Evolutionary conservation across 2,113 vertebrate genomes (phyloP), one percentile per base, ranked within the genome.

Genomic region (Amazona vittata): DNA sequence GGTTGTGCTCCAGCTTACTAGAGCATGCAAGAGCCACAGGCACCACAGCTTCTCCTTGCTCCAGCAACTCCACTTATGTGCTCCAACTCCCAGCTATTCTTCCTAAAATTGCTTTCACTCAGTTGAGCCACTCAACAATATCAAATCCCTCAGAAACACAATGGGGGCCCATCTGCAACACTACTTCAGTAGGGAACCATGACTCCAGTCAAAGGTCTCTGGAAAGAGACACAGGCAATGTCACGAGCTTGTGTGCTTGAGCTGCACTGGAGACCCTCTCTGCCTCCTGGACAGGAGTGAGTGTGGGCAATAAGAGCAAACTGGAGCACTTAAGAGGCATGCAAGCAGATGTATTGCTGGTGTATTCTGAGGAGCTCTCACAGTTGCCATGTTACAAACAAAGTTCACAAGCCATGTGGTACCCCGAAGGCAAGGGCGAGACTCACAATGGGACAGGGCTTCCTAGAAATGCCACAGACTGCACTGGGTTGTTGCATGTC

Each of bases 361-460:
- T 52, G 41, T 73, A 33, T 68, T 69, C 15, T 11, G n/a, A 29
- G 41, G 15, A 12, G 25, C 15, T 85, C 37, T 83, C 52, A 70
- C 53, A 60, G 24, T 24, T 19, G 8, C 19, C 21, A 33, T 10
- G 2, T 7, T 37, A n/a, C 21, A 78, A 76, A 60, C 6, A 0
- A 50, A 50, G 28, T 55, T 71, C 6, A n/a, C 1, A 0, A 71
- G 19, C 4, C 20, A 57, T 26, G 14, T 2, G 29, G 49, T 15
- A 15, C 7, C 22, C 39, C 15, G 25, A 35, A 43, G n/a, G 25
- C 0, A 0, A 83, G 37, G 43, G n/a, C 15, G 9, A 43, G 35
- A 52, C 46, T 15, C 57, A 25, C 41, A 50, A 43, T 0, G 1
- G 43, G 47, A 68, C 31, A 20, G 0, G 1, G 8, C 43, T 62